These are phyloP conservation scores for Grapholita molesta DNA, from an alignment of 1,140 invertebrate species.

Conservation along the genomic window DNA sequence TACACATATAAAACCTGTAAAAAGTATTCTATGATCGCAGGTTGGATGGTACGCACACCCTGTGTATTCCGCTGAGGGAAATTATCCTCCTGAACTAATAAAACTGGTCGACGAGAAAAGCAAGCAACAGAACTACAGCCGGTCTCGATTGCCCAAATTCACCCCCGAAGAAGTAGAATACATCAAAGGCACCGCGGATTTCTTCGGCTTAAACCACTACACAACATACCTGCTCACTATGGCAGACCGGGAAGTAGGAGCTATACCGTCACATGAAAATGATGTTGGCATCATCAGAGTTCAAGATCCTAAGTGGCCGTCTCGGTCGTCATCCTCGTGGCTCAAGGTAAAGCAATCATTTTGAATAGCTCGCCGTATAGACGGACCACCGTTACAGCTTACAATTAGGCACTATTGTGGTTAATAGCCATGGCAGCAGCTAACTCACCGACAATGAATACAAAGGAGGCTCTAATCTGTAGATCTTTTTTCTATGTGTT, in stretches of 20 bases:
- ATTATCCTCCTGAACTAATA: conserved; percentile 83
- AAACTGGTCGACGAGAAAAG: conserved; percentile 80
- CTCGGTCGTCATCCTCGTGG: conserved; percentile 72
- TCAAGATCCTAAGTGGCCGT: conserved; percentile 73
- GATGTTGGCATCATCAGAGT: conserved; percentile 70
- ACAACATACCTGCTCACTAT: conserved; percentile 74
- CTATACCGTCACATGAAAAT: conserved; percentile 70
- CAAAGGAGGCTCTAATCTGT: background rate
- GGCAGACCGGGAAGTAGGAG: conserved; percentile 59
- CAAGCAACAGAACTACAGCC: conserved; percentile 78
- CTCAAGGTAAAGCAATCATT: conserved; percentile 56
- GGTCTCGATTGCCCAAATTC: conserved; percentile 82
- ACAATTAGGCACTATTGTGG: background rate
- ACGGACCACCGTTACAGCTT: too few species aligned
- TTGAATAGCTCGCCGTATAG: background rate
- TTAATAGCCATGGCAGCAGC: background rate
- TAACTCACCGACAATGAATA: background rate
- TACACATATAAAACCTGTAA: too few species aligned
- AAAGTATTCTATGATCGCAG: conserved; percentile 50
- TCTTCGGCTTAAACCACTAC: conserved; percentile 82
- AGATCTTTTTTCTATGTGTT: background rate
- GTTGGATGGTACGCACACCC: conserved; percentile 84
- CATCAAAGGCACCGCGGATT: conserved; percentile 78
- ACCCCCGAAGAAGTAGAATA: conserved; percentile 80
- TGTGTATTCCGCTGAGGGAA: conserved; percentile 81